A percentile compares a stretch with the other conserved stretches of the same genome.
phyloP scores from a whole-genome alignment of 23 tunicate genomes.

The Halocynthia roretzi region DNA sequence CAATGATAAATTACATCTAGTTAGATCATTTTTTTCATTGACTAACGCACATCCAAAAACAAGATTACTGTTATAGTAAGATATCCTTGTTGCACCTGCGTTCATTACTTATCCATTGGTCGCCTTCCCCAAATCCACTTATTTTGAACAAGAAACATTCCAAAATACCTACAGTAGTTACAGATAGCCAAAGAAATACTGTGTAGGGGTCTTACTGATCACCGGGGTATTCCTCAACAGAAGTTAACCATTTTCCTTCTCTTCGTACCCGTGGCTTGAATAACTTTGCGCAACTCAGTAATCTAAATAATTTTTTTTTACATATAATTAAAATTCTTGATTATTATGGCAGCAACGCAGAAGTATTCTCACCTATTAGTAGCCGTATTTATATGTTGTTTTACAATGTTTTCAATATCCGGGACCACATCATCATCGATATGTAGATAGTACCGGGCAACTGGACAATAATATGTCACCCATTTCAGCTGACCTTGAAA shows the following conservation, averaged over 20 bases:
- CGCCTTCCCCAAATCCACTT: neutral
- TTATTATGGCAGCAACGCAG: neutral
- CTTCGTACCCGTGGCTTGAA: conserved; percentile 84
- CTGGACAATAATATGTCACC: conserved; percentile 72
- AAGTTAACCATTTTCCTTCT: conserved; percentile 94
- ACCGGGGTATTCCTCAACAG: conserved; percentile 58
- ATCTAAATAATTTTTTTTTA: conserved; percentile 4
- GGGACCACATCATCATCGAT: conserved; percentile 96
- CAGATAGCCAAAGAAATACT: neutral
- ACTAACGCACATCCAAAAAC: no score
- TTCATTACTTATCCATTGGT: neutral
- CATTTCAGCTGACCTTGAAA: conserved; percentile 85
- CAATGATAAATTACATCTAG: neutral
- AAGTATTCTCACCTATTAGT: conserved; percentile 6
- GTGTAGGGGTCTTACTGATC: conserved; percentile 38
- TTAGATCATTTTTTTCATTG: no score
- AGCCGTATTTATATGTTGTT: conserved; percentile 13
- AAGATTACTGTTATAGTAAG: no score
- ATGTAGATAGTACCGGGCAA: conserved; percentile 60
- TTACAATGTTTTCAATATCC: conserved; percentile 43
- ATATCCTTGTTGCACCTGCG: no score
- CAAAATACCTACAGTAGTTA: no score
- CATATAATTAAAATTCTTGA: neutral
- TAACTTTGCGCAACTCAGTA: conserved; percentile 57
- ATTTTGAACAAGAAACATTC: no score